Evolutionary conservation across 2,113 vertebrate species (phyloP).

Genomic region (Anthoscopus minutus): DNA sequence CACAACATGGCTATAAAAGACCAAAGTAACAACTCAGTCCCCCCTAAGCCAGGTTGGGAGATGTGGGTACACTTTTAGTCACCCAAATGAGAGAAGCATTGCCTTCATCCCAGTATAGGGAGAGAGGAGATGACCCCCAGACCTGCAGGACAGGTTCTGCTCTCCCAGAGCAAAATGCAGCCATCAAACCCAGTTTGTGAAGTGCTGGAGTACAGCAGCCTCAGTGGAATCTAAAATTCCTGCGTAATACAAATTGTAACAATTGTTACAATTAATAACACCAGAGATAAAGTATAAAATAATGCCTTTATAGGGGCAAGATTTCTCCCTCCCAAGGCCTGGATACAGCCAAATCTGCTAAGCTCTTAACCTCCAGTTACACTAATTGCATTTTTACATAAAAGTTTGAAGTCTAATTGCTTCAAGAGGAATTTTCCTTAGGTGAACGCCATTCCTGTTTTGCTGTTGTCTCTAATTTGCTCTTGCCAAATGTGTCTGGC

Average conservation of each 20-base stretch:
- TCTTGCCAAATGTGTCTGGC: not conserved
- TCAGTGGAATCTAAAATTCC: not conserved
- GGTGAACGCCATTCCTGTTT: not conserved
- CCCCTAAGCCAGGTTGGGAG: not conserved
- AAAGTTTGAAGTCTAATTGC: not conserved
- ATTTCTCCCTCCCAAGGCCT: not conserved
- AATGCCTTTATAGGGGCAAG: fast-evolving
- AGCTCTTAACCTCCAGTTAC: not conserved
- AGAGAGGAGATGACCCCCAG: fast-evolving
- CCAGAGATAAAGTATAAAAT: not conserved
- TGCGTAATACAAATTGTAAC: not conserved
- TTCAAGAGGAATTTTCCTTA: not conserved
- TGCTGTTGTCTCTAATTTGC: not conserved
- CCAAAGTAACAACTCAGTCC: not conserved
- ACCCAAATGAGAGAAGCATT: not conserved
- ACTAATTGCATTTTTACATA: not conserved
- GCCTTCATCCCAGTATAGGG: fast-evolving
- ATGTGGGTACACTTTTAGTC: not conserved
- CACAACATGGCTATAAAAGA: fast-evolving
- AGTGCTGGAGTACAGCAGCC: not conserved
- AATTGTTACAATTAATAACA: not conserved
- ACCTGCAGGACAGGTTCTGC: not conserved
- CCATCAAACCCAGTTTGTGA: not conserved
- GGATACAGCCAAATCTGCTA: not conserved
- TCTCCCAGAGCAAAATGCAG: not conserved